Conservation (phyloP, 2,797 vertebrate species). For the Adelosebastes latens region DNA sequence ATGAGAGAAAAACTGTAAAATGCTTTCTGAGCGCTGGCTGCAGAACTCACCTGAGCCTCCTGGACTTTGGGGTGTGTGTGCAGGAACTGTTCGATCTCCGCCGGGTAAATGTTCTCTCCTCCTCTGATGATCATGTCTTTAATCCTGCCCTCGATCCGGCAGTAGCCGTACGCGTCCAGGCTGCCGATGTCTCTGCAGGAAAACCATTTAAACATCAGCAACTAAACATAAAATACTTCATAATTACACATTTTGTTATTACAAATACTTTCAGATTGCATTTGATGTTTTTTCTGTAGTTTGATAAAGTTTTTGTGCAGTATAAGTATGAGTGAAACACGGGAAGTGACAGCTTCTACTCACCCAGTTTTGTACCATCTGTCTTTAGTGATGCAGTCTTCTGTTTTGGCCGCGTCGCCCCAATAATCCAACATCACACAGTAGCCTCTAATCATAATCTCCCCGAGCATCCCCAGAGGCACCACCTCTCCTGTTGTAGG, state of each 20-base stretch:
- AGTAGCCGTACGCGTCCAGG: slow-evolving; percentile 88
- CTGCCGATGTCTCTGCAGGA: slow-evolving; percentile 87
- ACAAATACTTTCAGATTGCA: neutral
- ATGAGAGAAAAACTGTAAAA: too few relatives aligned
- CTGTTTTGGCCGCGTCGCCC: slow-evolving; percentile 84
- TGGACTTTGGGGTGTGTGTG: slow-evolving; percentile 91
- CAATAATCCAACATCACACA: slow-evolving; percentile 96
- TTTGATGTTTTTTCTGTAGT: neutral
- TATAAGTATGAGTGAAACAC: neutral
- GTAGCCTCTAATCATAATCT: slow-evolving; percentile 91
- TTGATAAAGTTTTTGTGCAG: neutral
- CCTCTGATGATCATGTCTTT: slow-evolving; percentile 97
- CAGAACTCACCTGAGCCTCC: slow-evolving; percentile 89
- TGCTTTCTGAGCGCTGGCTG: neutral
- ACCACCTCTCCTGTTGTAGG: slow-evolving; percentile 66
- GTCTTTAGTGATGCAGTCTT: slow-evolving; percentile 81
- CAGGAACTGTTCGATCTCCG: slow-evolving; percentile 92
- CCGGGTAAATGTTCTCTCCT: slow-evolving; percentile 96
- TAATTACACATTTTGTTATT: neutral
- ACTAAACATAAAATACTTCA: neutral
- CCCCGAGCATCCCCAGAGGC: slow-evolving; percentile 86
- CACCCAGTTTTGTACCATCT: slow-evolving; percentile 96
- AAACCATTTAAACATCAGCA: neutral
- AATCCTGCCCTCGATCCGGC: slow-evolving; percentile 90
- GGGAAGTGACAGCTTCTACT: slow-evolving; percentile 43